Base-by-base conservation (phyloP, 2,888 invertebrate species). In the Anthophora plumipes region DNA sequence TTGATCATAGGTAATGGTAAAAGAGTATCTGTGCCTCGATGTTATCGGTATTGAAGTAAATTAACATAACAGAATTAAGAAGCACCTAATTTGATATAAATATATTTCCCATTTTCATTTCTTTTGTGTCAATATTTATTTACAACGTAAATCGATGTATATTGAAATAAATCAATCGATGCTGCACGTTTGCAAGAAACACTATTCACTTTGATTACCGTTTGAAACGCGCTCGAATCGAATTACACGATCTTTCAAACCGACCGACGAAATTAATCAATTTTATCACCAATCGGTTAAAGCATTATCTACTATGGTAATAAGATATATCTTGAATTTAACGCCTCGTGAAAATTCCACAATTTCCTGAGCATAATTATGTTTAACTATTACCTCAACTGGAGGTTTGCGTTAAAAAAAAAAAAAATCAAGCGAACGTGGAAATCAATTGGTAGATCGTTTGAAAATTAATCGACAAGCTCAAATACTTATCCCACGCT, bases 61-160 rank as follows among this genome's bases (percentile, higher is more conserved):
- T 77, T 52, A 64, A 76, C 76, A 63, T 61, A 75, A 63, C 61
- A 37, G 20, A 63, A 68, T 17, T 50, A 69, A 59, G 76, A 68
- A 68, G 22, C 37, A 22, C 8, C 50, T 20, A 4, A 48, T 31
- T 48, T 64, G 31, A 5, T 50, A 25, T 2, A 14, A 22, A 39
- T 0, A 9, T 20, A 1, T 50, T 59, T 43, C n/a, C 43, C n/a
- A 9, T 46, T 54, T 39, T 60, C n/a, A 31, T 69, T 9, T 59
- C 37, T 57, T 74, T 7, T 8, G 14, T 37, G 9, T 50, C 22
- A 17, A 39, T 46, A 37, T 48, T 22, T 59, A 67, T 41, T 39
- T 14, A 22, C n/a, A 11, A 8, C 14, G 39, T n/a, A 31, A 31
- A 20, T 17, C 17, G 7, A 46, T 7, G 17, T 1, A 20, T 14